These are phyloP conservation scores for Polypedilum pembai DNA, from an alignment of 1,140 invertebrate species.

Conservation along the genomic window DNA sequence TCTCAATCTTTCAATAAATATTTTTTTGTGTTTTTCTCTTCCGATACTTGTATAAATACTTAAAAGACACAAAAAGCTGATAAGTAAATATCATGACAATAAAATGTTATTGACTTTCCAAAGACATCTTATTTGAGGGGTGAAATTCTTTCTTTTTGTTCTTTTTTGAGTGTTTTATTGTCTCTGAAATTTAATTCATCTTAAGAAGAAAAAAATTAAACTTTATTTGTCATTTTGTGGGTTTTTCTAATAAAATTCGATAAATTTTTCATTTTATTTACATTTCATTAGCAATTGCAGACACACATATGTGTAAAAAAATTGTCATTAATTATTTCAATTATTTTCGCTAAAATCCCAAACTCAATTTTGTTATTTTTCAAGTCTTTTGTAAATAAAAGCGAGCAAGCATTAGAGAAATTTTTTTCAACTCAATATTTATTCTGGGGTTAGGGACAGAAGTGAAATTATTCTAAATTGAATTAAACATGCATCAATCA, in stretches of 20 bases:
- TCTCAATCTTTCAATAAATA: not conserved
- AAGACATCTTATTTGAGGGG: not conserved
- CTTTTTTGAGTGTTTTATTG: not conserved
- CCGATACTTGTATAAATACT: too few species aligned
- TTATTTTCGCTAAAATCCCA: not conserved
- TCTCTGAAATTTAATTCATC: not conserved
- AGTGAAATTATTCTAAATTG: not conserved
- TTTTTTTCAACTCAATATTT: too few species aligned
- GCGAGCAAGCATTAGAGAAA: not conserved
- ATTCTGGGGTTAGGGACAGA: too few species aligned
- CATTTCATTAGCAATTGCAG: not conserved
- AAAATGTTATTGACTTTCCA: slow-evolving; percentile 25
- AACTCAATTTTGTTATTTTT: not conserved
- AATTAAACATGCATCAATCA: slow-evolving; percentile 5
- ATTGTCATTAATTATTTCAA: not conserved
- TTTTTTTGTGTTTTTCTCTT: too few species aligned
- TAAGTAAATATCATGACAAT: slow-evolving; percentile 27
- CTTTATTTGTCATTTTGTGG: not conserved
- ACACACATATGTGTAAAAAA: not conserved
- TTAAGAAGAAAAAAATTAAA: not conserved
- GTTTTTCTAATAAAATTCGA: not conserved
- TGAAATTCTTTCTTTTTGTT: not conserved
- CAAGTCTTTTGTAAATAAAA: not conserved
- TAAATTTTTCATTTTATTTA: not conserved
- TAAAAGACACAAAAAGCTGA: not conserved